phyloP scores from a whole-genome alignment of 2,888 invertebrate species.

The Tricholauxania praeusta region DNA sequence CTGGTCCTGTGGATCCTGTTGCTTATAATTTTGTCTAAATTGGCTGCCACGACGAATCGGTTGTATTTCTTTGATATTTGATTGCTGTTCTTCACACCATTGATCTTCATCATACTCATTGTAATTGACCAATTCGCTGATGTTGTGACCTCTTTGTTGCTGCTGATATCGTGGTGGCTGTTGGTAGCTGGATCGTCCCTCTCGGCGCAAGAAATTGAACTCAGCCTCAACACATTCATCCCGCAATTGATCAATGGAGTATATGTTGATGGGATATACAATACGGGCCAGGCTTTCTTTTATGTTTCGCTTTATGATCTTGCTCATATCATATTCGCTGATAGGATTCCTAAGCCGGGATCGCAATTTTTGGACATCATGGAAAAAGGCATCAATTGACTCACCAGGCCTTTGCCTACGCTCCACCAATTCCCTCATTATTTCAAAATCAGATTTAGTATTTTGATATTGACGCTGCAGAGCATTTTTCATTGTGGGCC shows the following conservation, averaged over 20 bases:
- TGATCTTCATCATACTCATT: neutral
- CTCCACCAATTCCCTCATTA: conserved; percentile 25
- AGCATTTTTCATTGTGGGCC: conserved; percentile 5
- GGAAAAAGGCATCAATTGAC: conserved; percentile 20
- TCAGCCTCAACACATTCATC: conserved; percentile 12
- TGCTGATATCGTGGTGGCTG: neutral
- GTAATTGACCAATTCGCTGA: neutral
- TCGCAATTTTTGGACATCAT: neutral
- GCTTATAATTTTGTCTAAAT: neutral
- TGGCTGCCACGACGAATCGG: neutral
- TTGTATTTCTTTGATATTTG: neutral
- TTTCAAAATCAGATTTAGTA: conserved; percentile 15
- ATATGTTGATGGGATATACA: conserved; percentile 10
- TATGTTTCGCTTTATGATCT: conserved; percentile 18
- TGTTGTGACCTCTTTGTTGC: neutral
- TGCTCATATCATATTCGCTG: conserved; percentile 6
- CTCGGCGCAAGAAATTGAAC: neutral
- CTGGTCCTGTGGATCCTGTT: no score
- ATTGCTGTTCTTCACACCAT: no score
- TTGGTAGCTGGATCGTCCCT: neutral
- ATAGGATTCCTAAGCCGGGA: neutral
- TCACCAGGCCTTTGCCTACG: conserved; percentile 24
- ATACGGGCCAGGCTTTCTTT: conserved; percentile 15
- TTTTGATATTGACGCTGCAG: conserved; percentile 11
- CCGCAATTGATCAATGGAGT: conserved; percentile 16